Conservation (phyloP, 2,797 vertebrate genomes). For the Thunnus albacares region DNA sequence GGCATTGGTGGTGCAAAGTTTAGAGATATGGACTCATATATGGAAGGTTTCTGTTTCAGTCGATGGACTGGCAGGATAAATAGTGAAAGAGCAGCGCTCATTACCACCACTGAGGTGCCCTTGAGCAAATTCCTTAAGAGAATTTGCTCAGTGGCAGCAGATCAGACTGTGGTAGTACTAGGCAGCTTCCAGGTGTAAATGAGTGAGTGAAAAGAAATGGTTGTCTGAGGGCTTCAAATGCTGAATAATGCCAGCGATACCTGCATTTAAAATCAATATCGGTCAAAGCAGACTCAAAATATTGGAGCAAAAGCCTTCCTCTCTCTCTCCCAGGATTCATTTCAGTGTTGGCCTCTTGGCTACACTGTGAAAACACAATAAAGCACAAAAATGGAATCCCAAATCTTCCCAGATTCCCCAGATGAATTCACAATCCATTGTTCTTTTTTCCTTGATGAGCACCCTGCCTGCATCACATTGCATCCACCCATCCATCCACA, state of each 20-base stretch:
- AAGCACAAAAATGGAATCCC: constrained; percentile 17
- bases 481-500: constrained; percentile 33
- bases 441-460: constrained; percentile 21
- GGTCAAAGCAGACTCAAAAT: constrained; percentile 10
- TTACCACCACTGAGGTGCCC: too few species aligned
- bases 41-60: too few species aligned
- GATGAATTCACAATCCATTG: constrained; percentile 26
- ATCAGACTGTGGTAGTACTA: too few species aligned
- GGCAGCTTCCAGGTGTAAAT: too few species aligned
- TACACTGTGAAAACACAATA: constrained; percentile 40
- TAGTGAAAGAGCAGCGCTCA: too few species aligned
- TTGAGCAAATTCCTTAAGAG: too few species aligned
- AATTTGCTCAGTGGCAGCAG: too few species aligned
- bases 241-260: not conserved
- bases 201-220: too few species aligned
- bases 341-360: constrained; percentile 3
- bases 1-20: too few species aligned
- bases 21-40: too few species aligned
- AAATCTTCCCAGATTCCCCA: constrained; percentile 33
- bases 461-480: constrained; percentile 4
- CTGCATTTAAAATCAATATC: not conserved
- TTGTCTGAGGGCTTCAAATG: too few species aligned
- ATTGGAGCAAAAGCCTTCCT: constrained; percentile 29
- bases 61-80: too few species aligned
- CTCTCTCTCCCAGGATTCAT: constrained; percentile 19